These are phyloP conservation scores for Orchesella flavescens DNA, from an alignment of 2,888 invertebrate genomes.

Conservation along the genomic window DNA sequence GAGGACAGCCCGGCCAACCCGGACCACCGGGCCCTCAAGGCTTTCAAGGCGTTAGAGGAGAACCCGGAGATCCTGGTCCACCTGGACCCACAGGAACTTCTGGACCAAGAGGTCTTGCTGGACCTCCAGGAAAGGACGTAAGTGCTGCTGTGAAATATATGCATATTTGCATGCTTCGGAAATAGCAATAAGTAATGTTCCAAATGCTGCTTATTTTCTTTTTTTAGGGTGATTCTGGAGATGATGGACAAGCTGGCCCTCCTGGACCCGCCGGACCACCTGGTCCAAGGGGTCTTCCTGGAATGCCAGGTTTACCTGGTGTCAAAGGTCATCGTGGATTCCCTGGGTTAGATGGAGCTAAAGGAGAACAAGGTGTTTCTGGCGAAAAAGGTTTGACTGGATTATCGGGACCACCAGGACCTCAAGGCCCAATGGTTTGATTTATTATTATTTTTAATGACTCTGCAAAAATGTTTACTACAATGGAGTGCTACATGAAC, in stretches of 20 bases:
- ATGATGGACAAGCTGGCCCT: conserved; percentile 87
- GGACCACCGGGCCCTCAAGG: conserved; percentile 90
- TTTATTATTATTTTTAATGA: conserved; percentile 71
- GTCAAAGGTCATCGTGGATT: conserved; percentile 88
- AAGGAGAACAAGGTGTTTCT: conserved; percentile 84
- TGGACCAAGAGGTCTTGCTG: conserved; percentile 81
- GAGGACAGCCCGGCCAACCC: conserved; percentile 86
- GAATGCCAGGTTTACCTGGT: conserved; percentile 85
- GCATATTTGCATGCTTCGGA: neutral
- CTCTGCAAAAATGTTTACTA: neutral
- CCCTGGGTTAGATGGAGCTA: conserved; percentile 85
- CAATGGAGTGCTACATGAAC: neutral
- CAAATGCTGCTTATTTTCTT: neutral
- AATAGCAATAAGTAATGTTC: neutral
- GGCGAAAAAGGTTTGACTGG: conserved; percentile 87
- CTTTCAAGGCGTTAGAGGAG: conserved; percentile 85
- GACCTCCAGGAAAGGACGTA: conserved; percentile 85
- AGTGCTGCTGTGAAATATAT: conserved; percentile 70
- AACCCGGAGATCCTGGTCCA: conserved; percentile 79
- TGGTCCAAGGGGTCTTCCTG: conserved; percentile 83
- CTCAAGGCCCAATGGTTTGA: conserved; percentile 82
- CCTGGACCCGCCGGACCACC: conserved; percentile 82
- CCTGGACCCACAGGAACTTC: conserved; percentile 76
- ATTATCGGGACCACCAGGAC: conserved; percentile 76
- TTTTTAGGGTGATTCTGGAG: conserved; percentile 82